Evolutionary conservation across 1,140 invertebrate species (phyloP).

Genomic region (Drosophila obscura): DNA sequence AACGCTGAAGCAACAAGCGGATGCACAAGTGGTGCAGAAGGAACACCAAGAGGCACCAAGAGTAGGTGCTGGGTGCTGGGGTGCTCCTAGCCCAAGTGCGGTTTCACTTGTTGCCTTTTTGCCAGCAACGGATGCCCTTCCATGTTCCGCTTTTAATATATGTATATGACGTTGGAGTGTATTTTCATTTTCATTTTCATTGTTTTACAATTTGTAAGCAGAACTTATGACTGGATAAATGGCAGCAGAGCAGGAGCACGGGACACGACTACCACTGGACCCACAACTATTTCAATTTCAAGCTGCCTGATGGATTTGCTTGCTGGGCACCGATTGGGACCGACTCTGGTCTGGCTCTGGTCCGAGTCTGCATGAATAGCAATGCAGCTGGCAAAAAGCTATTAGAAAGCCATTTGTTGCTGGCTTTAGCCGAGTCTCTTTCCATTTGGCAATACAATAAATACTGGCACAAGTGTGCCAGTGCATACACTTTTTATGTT

Average conservation of each 20-base stretch:
- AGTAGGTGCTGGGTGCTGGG: no score
- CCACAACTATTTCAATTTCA: constrained; percentile 59
- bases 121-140: constrained; percentile 37
- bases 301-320: constrained; percentile 63
- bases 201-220: constrained; percentile 82
- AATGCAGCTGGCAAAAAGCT: constrained; percentile 50
- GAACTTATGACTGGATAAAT: constrained; percentile 80
- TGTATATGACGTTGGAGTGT: constrained; percentile 35
- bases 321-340: no score
- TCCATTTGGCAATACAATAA: constrained; percentile 37
- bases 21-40: constrained; percentile 49
- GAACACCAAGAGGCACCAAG: background rate
- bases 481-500: background rate
- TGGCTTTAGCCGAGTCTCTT: constrained; percentile 6
- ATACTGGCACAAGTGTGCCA: constrained; percentile 13
- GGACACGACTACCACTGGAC: background rate
- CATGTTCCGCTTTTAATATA: constrained; percentile 28
- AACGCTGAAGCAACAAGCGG: constrained; percentile 64
- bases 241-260: constrained; percentile 25
- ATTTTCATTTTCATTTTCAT: constrained; percentile 76
- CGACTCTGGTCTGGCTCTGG: no score
- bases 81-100: constrained; percentile 45
- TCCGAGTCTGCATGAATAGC: no score
- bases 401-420: constrained; percentile 72
- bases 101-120: constrained; percentile 74